Evolutionary conservation across 2,888 invertebrate genomes (phyloP).

Genomic region (Chrysopilus asiliformis): DNA sequence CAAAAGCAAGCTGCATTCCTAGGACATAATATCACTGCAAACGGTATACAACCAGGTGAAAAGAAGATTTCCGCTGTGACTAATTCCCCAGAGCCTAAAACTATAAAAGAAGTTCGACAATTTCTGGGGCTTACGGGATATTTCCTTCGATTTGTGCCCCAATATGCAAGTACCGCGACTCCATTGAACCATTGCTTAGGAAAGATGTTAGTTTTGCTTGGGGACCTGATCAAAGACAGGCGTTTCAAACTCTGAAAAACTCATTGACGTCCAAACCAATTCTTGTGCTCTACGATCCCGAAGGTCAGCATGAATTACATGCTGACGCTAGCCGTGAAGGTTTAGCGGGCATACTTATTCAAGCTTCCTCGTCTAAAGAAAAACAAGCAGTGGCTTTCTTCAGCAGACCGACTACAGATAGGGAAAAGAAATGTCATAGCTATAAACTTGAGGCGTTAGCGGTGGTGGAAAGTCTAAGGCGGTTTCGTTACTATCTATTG

Average conservation of each 20-base stretch:
- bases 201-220: not conserved
- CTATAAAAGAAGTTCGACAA: slow-evolving; percentile 19
- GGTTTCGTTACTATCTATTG: not conserved
- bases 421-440: not conserved
- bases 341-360: not conserved
- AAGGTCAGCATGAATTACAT: not conserved
- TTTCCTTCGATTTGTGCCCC: slow-evolving; percentile 20
- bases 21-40: slow-evolving; percentile 20
- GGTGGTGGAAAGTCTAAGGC: no score
- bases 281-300: not conserved
- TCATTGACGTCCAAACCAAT: not conserved
- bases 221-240: not conserved
- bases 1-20: slow-evolving; percentile 20
- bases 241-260: not conserved
- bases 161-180: slow-evolving; percentile 15
- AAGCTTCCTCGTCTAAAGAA: no score
- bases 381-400: not conserved
- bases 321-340: not conserved
- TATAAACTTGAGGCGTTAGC: no score
- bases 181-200: not conserved
- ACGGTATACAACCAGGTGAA: slow-evolving; percentile 20
- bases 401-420: not conserved
- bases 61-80: slow-evolving; percentile 19
- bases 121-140: slow-evolving; percentile 22
- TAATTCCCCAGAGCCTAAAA: slow-evolving; percentile 20